Evolutionary conservation across 2,113 vertebrate genomes (phyloP).

Genomic region (Sceloporus undulatus): DNA sequence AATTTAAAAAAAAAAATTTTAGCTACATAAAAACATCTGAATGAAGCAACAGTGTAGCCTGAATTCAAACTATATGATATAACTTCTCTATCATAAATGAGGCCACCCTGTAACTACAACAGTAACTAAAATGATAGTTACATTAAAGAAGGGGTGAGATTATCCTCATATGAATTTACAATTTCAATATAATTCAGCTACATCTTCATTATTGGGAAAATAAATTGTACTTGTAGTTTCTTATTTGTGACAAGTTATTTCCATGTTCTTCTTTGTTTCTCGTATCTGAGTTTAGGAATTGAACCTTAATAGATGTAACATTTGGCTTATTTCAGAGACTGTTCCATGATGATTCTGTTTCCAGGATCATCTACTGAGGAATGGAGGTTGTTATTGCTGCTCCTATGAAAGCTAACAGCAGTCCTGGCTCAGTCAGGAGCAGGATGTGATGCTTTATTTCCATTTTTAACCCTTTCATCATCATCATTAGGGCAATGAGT

Average conservation of each 20-base stretch:
- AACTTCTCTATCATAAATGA: not conserved
- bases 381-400: not conserved
- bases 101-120: not conserved
- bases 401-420: constrained; percentile 3
- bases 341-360: not conserved
- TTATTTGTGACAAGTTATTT: not conserved
- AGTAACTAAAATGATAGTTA: not conserved
- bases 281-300: not conserved
- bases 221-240: not conserved
- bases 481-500: constrained; percentile 1
- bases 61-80: not conserved
- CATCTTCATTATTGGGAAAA: not conserved
- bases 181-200: not conserved
- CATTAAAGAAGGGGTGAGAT: not conserved
- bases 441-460: constrained; percentile 20
- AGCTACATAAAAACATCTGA: not conserved
- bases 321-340: constrained; percentile 13
- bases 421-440: not conserved
- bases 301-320: not conserved
- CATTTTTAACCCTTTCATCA: constrained; percentile 12
- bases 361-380: constrained; percentile 2
- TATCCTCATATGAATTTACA: not conserved
- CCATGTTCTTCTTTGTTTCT: not conserved
- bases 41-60: not conserved
- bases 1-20: not conserved